Evolutionary conservation across 2,113 vertebrate species (phyloP), one percentile per base, ranked within the genome.

Genomic region (Labrus mixtus): DNA sequence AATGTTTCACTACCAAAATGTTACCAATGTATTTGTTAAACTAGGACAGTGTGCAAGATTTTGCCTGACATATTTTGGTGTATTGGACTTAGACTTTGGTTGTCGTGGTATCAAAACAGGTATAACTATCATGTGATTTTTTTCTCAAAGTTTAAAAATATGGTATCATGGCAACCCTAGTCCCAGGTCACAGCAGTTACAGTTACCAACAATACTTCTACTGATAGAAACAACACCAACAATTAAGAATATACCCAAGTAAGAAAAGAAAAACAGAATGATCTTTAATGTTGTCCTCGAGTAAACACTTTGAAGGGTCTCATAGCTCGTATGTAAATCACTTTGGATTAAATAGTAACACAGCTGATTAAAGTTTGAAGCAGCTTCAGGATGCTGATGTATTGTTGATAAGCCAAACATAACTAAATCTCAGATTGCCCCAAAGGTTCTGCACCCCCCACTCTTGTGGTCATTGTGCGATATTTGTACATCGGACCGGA

Each of bases 401-500:
- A 37, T 48, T 70, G 48, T 23, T 61, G 10, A 73, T 78, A 29
- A 58, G 58, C 37, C 59, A 60, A 51, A 78, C 29, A 81, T 58
- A 72, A 82, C 68, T 4, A 16, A 12, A 19, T 45, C 11, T 53
- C 53, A 57, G 33, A 22, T 8, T 29, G 46, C 55, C 57, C 20
- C 55, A 0, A 1, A 61, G 76, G 77, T 83, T 87, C 72, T 88
- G 82, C 46, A 19, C 61, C 81, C 79, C 68, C 51, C 23, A 10
- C 78, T 76, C 36, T 43, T 68, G 73, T 60, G 36, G 64, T 88
- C 69, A 60, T 82, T 87, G 88, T 87, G 88, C 85, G 83, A 65
- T 83, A 64, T 66, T 77, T 82, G 45, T 84, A 88, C 82, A 83
- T 78, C 80, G 78, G 79, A 89, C 85, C 87, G 85, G 73, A 81